phyloP scores from a whole-genome alignment of 2,113 vertebrate species.

The Psilopsiagon aurifrons region DNA sequence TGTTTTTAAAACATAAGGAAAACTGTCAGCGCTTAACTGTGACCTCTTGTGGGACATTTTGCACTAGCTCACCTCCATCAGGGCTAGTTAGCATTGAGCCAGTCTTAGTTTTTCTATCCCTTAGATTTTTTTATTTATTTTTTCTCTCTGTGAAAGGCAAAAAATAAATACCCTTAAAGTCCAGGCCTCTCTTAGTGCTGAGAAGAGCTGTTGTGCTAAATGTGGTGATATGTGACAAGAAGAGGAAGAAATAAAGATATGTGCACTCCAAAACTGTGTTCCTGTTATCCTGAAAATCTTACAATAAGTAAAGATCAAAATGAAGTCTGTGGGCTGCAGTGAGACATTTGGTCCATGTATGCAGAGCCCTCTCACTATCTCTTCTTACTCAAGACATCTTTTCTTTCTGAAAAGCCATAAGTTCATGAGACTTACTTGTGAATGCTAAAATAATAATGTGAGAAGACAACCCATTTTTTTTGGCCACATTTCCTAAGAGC shows the following conservation, averaged over 20 bases:
- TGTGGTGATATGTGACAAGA: rapidly evolving
- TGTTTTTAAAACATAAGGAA: not conserved
- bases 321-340: too few species aligned
- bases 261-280: not conserved
- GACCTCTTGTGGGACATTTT: not conserved
- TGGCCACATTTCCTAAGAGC: not conserved
- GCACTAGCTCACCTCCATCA: not conserved
- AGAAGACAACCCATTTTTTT: slow-evolving; percentile 16
- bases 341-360: not conserved
- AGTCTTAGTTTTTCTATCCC: not conserved
- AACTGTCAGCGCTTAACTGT: not conserved
- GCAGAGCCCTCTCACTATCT: not conserved
- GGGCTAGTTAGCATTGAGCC: not conserved
- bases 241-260: not conserved
- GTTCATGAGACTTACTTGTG: not conserved
- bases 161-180: not conserved
- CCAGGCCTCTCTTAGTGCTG: not conserved
- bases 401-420: not conserved
- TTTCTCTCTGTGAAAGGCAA: not conserved
- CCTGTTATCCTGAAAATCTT: not conserved
- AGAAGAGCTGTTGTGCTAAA: not conserved
- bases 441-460: slow-evolving; percentile 13
- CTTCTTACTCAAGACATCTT: not conserved
- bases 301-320: not conserved
- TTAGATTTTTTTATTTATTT: not conserved